phyloP scores from a whole-genome alignment of 2,113 vertebrate species.

The Nicator chloris region DNA sequence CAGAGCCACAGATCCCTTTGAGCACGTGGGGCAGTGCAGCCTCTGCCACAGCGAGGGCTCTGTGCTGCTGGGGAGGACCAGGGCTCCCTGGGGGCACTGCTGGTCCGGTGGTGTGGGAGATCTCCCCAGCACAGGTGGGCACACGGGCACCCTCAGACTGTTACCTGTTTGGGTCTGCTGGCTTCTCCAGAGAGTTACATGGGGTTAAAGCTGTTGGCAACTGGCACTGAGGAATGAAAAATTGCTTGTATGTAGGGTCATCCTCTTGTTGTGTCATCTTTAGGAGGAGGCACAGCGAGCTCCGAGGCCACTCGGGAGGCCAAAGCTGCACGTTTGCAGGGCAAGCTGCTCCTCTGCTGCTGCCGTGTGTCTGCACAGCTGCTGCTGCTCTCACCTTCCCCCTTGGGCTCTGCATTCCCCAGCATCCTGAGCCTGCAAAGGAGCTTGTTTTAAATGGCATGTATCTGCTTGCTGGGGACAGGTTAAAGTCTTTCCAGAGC shows the following conservation, averaged over 20 bases:
- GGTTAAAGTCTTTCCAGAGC: neutral
- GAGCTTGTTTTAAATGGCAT: neutral
- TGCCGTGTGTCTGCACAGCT: fast-evolving
- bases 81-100: fast-evolving
- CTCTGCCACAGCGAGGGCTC: neutral
- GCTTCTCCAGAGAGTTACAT: neutral
- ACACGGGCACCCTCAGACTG: fast-evolving
- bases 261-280: fast-evolving
- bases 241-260: fast-evolving
- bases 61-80: neutral
- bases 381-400: neutral
- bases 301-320: fast-evolving
- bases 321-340: fast-evolving
- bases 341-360: neutral
- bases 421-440: neutral
- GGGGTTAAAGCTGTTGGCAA: neutral
- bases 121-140: fast-evolving
- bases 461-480: neutral
- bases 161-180: neutral
- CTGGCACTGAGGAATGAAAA: no score
- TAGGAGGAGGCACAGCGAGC: fast-evolving
- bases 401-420: neutral
- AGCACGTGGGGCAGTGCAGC: fast-evolving
- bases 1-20: fast-evolving
- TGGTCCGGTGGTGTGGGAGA: fast-evolving